Evolutionary conservation across 37 sponge, comb jelly and placozoan species (phyloP).

Genomic region (Cladorhizidae sp.): DNA sequence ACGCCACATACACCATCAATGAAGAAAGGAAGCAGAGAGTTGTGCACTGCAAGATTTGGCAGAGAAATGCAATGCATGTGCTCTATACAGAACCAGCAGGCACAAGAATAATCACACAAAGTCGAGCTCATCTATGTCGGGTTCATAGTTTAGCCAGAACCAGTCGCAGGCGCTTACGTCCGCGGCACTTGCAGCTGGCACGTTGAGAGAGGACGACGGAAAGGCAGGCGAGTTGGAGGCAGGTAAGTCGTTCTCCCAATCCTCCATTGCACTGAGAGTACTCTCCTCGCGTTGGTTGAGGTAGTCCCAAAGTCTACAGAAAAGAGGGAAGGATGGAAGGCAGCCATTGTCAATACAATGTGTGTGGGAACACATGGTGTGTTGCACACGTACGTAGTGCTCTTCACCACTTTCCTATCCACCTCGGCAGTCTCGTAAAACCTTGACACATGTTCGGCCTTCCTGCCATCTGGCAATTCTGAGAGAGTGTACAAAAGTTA

Average conservation of each 20-base stretch:
- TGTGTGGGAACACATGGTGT: neutral
- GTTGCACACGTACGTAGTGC: conserved; percentile 27
- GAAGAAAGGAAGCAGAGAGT: too few species aligned
- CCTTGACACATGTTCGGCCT: conserved; percentile 36
- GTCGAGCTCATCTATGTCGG: conserved; percentile 12
- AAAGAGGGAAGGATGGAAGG: neutral
- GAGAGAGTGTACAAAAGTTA: too few species aligned
- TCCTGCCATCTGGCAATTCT: conserved; percentile 76
- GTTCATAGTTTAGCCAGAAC: conserved; percentile 22
- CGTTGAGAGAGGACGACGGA: too few species aligned
- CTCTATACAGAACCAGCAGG: too few species aligned
- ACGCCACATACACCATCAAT: too few species aligned
- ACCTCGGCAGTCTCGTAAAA: conserved; percentile 40
- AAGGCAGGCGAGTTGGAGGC: too few species aligned
- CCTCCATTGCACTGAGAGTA: neutral
- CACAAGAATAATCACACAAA: neutral
- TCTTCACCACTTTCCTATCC: conserved; percentile 22
- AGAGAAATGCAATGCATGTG: too few species aligned
- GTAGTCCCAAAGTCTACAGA: conserved; percentile 81
- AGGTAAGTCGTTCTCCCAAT: neutral
- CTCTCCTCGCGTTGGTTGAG: conserved; percentile 53
- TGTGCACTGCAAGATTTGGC: too few species aligned
- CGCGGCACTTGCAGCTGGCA: too few species aligned
- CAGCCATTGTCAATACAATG: neutral
- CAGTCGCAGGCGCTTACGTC: neutral